Percentiles rank a stretch among this genome's conserved stretches.
phyloP scores from a whole-genome alignment of 2,888 invertebrate species.

The Cordylochernes scorpioides region DNA sequence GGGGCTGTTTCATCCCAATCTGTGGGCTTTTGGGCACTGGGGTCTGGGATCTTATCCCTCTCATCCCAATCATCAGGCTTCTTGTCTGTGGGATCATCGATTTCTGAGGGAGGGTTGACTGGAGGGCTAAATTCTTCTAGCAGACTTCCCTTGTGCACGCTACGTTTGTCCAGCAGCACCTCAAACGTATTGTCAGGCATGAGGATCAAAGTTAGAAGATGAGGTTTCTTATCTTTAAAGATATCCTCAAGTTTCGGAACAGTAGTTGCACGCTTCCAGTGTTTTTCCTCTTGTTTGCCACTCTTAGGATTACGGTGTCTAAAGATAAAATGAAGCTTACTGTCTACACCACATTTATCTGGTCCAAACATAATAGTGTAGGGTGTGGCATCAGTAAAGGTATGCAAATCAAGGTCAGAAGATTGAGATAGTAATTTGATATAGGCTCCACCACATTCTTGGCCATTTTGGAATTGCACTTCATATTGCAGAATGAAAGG shows the following conservation, averaged over 20 bases:
- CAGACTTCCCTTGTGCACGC: constrained; percentile 57
- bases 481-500: constrained; percentile 47
- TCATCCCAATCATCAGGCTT: constrained; percentile 90
- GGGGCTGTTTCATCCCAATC: constrained; percentile 95
- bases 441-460: constrained; percentile 96
- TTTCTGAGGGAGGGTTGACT: constrained; percentile 78
- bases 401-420: constrained; percentile 32
- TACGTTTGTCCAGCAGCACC: constrained; percentile 51
- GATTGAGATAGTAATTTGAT: constrained; percentile 55
- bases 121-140: constrained; percentile 52
- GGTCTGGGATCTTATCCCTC: constrained; percentile 55
- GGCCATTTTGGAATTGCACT: constrained; percentile 59
- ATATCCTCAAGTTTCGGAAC: constrained; percentile 27
- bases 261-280: constrained; percentile 55
- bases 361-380: constrained; percentile 99
- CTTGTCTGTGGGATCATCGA: constrained; percentile 57
- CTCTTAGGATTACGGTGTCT: constrained; percentile 78
- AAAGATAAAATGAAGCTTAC: constrained; percentile 63
- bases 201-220: constrained; percentile 49
- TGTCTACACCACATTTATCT: constrained; percentile 95
- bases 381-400: constrained; percentile 79
- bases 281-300: constrained; percentile 70
- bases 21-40: constrained; percentile 52
- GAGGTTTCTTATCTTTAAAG: constrained; percentile 62
- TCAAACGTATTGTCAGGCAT: constrained; percentile 51